A percentile compares a stretch with the other conserved stretches of the same genome.
phyloP scores from a whole-genome alignment of 2,113 vertebrate genomes.

The Hyperopisus bebe region DNA sequence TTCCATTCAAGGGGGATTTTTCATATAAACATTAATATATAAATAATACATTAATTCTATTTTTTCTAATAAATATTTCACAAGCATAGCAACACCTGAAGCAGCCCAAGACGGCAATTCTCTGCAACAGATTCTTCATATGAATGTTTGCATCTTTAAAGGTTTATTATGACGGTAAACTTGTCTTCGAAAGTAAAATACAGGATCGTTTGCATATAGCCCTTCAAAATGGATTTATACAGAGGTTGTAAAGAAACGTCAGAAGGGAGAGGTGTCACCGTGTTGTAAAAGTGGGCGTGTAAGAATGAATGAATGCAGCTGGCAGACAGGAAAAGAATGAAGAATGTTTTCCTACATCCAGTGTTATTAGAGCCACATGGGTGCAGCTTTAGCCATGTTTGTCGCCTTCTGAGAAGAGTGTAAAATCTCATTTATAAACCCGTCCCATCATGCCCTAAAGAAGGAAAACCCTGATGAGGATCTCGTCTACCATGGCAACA shows the following conservation, averaged over 20 bases:
- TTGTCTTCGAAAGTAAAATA: not conserved
- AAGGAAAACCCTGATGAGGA: conserved; percentile 23
- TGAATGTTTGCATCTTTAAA: not conserved
- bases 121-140: not conserved
- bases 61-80: not conserved
- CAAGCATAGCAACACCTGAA: not conserved
- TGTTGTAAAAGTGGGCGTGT: not conserved
- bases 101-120: not conserved
- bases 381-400: conserved; percentile 30
- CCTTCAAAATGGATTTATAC: conserved; percentile 19
- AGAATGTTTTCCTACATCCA: conserved; percentile 19
- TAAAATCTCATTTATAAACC: conserved; percentile 33
- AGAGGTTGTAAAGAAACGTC: not conserved
- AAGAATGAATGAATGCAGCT: conserved; percentile 6
- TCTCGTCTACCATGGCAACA: conserved; percentile 12
- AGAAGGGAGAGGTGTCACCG: conserved; percentile 15
- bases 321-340: conserved; percentile 20
- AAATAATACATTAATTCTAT: not conserved
- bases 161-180: not conserved
- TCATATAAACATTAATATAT: not conserved
- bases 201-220: not conserved
- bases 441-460: not conserved
- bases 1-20: not conserved
- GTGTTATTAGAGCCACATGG: conserved; percentile 25
- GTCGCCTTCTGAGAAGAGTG: conserved; percentile 32